phyloP scores from a whole-genome alignment of 1,140 invertebrate genomes.

The Drosophila pachea region DNA sequence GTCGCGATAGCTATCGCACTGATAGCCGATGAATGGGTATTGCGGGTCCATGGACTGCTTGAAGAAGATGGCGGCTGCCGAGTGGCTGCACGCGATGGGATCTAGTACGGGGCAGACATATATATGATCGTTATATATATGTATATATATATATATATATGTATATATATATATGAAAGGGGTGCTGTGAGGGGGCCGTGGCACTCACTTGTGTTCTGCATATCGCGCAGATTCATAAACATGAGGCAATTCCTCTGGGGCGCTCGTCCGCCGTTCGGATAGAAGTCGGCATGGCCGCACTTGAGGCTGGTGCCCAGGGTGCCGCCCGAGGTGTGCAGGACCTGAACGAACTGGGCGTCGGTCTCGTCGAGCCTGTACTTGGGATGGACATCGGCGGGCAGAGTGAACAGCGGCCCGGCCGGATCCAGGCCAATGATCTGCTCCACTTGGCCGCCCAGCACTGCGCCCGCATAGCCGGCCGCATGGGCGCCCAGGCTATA shows the following conservation, averaged over 20 bases:
- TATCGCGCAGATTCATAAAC: conserved; percentile 63
- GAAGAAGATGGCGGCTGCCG: conserved; percentile 84
- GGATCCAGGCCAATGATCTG: conserved; percentile 85
- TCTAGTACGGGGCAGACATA: no score
- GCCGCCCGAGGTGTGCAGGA: conserved; percentile 93
- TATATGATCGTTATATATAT: no score
- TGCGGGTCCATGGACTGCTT: conserved; percentile 83
- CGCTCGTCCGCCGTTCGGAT: conserved; percentile 88
- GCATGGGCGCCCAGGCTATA: conserved; percentile 94
- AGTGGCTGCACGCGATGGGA: conserved; percentile 87
- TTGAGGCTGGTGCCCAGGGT: conserved; percentile 85
- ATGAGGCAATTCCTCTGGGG: conserved; percentile 88
- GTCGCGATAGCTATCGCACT: conserved; percentile 83
- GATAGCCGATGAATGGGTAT: conserved; percentile 81
- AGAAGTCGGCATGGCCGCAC: conserved; percentile 92
- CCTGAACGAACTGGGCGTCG: conserved; percentile 93
- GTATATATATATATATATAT: no score
- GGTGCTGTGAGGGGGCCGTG: no score
- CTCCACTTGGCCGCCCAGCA: conserved; percentile 79
- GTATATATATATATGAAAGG: no score
- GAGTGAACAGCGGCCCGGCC: conserved; percentile 89
- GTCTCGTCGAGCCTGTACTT: conserved; percentile 84
- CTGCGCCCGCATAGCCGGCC: conserved; percentile 88
- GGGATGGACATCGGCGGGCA: conserved; percentile 80
- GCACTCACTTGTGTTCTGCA: conserved; percentile 67